phyloP scores from a whole-genome alignment of 1,140 invertebrate genomes.

The Diprion similis region DNA sequence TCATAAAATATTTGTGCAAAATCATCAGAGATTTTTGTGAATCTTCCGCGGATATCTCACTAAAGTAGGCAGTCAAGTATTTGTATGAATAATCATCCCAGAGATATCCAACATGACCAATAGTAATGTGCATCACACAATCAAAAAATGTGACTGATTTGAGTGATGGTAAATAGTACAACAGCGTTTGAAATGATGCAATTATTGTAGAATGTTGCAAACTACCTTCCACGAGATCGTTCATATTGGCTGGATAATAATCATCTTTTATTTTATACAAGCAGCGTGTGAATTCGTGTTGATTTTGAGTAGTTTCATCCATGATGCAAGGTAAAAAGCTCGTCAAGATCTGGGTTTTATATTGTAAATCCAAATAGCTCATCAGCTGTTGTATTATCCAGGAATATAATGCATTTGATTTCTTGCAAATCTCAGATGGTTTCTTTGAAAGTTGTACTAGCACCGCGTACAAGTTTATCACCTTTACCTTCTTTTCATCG shows the following conservation, averaged over 20 bases:
- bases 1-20: conserved; percentile 42
- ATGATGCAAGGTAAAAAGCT: conserved; percentile 50
- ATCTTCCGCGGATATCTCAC: conserved; percentile 28
- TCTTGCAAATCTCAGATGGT: conserved; percentile 31
- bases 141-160: conserved; percentile 46
- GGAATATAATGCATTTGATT: conserved; percentile 30
- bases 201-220: conserved; percentile 33
- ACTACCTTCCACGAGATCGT: conserved; percentile 15
- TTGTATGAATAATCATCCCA: conserved; percentile 38
- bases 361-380: conserved; percentile 28
- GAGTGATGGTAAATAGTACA: conserved; percentile 43
- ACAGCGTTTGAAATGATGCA: conserved; percentile 45
- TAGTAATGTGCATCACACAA: conserved; percentile 39
- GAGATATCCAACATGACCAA: conserved; percentile 40
- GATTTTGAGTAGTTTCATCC: conserved; percentile 28
- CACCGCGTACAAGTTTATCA: conserved; percentile 49
- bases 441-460: conserved; percentile 39
- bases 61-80: conserved; percentile 42
- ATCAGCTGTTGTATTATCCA: conserved; percentile 49
- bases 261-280: conserved; percentile 32
- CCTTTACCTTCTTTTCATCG: conserved; percentile 35
- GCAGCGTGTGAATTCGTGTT: conserved; percentile 34
- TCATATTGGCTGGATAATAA: neutral
- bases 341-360: conserved; percentile 42
- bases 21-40: conserved; percentile 39